A percentile compares a stretch with the other conserved stretches of the same genome.
Evolutionary conservation across 1,140 invertebrate species (phyloP).

Genomic region (Chionoecetes opilio): DNA sequence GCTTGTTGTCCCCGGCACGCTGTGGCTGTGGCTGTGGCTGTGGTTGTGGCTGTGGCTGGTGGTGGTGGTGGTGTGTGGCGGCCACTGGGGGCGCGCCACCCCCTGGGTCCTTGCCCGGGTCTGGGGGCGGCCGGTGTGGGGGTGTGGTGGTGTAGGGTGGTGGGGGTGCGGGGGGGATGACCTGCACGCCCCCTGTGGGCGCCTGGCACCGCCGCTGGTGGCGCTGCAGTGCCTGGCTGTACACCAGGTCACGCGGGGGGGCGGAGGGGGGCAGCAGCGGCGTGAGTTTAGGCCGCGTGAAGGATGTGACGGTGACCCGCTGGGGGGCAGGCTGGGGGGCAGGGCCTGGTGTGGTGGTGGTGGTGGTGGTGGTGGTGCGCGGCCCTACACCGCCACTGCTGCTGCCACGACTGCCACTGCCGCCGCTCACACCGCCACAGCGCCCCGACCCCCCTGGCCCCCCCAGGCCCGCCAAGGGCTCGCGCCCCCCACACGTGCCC

Average conservation of each 20-base stretch:
- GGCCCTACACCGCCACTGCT: conserved; percentile 63
- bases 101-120: conserved; percentile 22
- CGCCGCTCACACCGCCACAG: conserved; percentile 39
- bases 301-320: conserved; percentile 72
- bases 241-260: conserved; percentile 61
- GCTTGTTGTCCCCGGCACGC: background rate
- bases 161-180: background rate
- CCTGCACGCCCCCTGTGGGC: background rate
- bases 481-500: conserved; percentile 48
- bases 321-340: conserved; percentile 59
- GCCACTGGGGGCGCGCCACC: background rate
- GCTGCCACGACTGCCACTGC: background rate
- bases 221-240: conserved; percentile 36
- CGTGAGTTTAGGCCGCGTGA: conserved; percentile 69
- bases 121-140: background rate
- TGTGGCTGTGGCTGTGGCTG: background rate
- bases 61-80: too few relatives aligned
- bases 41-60: too few relatives aligned
- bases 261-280: conserved; percentile 45
- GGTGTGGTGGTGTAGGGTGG: background rate
- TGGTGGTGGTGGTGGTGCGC: conserved; percentile 41
- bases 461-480: background rate
- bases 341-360: conserved; percentile 48
- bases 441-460: conserved; percentile 46
- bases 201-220: background rate